Conservation (phyloP, 2,888 invertebrate genomes). For the Ormia ochracea region DNA sequence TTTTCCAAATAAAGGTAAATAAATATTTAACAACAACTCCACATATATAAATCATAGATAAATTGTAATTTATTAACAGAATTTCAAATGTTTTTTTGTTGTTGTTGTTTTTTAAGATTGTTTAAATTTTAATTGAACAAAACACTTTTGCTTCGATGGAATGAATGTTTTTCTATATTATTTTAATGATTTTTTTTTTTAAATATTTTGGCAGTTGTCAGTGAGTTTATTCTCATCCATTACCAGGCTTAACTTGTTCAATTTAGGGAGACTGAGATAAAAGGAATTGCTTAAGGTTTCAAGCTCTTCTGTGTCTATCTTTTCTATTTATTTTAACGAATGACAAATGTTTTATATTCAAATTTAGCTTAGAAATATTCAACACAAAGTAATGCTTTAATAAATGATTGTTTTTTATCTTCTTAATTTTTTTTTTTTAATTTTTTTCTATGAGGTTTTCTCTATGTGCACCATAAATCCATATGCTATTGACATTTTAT, state of each 20-base stretch:
- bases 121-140: background rate
- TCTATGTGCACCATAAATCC: constrained; percentile 35
- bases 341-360: constrained; percentile 43
- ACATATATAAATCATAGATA: constrained; percentile 12
- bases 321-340: background rate
- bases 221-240: constrained; percentile 55
- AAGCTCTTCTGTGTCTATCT: background rate
- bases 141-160: background rate
- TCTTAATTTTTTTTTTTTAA: constrained; percentile 25
- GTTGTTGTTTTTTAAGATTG: background rate
- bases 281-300: constrained; percentile 50
- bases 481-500: constrained; percentile 59
- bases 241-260: constrained; percentile 25
- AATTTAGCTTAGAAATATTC: background rate
- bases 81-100: background rate
- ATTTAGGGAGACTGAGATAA: constrained; percentile 19
- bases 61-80: background rate
- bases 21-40: background rate
- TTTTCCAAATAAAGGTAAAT: constrained; percentile 9
- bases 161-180: background rate
- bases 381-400: constrained; percentile 27
- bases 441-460: constrained; percentile 35
- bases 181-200: constrained; percentile 56
- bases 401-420: constrained; percentile 27
- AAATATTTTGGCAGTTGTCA: constrained; percentile 59